Conservation (phyloP, 2,888 invertebrate genomes). For the Argyresthia goedartella region DNA sequence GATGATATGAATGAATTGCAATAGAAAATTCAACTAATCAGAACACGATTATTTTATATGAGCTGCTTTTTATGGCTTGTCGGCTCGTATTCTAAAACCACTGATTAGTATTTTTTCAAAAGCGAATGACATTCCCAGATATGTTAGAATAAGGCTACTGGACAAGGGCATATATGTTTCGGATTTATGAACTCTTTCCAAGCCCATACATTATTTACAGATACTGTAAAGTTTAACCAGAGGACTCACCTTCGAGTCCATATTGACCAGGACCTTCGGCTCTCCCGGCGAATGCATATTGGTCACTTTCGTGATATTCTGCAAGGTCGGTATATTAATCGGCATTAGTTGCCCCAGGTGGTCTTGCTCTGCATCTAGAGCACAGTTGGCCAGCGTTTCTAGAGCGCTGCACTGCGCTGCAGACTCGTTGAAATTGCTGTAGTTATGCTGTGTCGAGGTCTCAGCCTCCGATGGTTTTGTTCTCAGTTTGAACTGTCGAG, state of each 20-base stretch:
- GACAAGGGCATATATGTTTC: no score
- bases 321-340: conserved; percentile 48
- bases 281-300: conserved; percentile 62
- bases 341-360: conserved; percentile 60
- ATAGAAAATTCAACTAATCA: no score
- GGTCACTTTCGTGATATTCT: conserved; percentile 58
- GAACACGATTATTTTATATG: no score
- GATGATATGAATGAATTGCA: no score
- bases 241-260: conserved; percentile 50
- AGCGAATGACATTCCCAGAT: no score
- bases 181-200: no score
- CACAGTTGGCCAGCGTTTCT: conserved; percentile 62
- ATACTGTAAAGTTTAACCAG: no score
- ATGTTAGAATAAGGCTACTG: no score
- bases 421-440: conserved; percentile 50
- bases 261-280: conserved; percentile 56
- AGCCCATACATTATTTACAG: no score
- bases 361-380: conserved; percentile 56
- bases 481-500: conserved; percentile 66
- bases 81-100: no score
- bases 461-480: conserved; percentile 24
- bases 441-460: conserved; percentile 24
- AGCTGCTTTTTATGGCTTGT: no score
- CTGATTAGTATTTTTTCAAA: no score
- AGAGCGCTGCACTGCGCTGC: conserved; percentile 60